A percentile compares a stretch with the other conserved stretches of the same genome.
Conservation (phyloP, 92 coral and sea anemone genomes). For the Hydrozoanthus gracilis region DNA sequence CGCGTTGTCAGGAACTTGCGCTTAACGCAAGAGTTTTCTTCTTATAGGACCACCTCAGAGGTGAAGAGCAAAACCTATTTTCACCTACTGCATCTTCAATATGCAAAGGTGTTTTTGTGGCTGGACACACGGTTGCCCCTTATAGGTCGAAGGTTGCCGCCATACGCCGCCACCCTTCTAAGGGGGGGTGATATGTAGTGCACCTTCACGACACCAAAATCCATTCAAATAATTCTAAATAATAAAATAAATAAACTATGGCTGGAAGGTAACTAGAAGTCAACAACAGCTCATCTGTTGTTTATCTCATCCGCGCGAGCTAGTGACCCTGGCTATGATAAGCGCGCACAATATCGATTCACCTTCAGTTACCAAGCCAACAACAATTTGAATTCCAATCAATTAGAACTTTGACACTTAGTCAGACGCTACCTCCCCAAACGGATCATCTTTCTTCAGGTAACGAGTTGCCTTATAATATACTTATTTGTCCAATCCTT, state of each 20-base stretch:
- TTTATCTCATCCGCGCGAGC: background rate
- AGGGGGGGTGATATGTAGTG: background rate
- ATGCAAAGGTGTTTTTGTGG: constrained; percentile 3
- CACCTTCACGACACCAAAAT: constrained; percentile 14
- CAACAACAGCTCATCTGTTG: background rate
- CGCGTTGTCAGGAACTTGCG: background rate
- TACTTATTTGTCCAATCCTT: too few species aligned
- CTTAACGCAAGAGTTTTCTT: background rate
- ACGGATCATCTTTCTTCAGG: too few species aligned
- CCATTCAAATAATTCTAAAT: background rate
- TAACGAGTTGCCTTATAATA: too few species aligned
- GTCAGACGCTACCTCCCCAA: too few species aligned
- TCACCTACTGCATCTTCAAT: constrained; percentile 6
- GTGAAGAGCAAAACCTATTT: constrained; percentile 21
- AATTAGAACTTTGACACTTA: too few species aligned
- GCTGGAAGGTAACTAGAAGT: background rate
- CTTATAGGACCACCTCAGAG: constrained; percentile 9
- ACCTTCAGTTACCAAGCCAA: background rate
- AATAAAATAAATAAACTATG: background rate
- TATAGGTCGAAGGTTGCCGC: background rate
- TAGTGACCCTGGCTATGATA: background rate
- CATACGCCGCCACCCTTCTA: background rate
- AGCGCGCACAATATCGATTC: background rate
- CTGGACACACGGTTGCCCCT: constrained; percentile 11
- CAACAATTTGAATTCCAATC: background rate